These are phyloP conservation scores for Perca fluviatilis DNA, from an alignment of 2,113 vertebrate genomes.

Conservation along the genomic window DNA sequence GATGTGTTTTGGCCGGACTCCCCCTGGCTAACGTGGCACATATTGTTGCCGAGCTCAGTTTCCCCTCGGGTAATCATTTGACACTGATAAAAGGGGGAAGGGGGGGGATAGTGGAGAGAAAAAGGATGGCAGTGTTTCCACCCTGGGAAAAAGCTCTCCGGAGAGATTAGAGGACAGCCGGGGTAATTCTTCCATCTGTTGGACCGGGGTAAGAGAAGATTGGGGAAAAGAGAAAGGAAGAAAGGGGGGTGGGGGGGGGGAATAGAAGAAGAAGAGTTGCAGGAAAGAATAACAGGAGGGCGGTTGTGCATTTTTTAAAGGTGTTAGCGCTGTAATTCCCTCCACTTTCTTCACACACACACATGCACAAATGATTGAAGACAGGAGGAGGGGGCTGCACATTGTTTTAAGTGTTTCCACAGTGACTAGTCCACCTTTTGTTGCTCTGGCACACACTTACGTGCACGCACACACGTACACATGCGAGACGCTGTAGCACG, in stretches of 20 bases:
- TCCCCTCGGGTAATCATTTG: slow-evolving; percentile 76
- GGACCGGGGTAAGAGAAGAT: slow-evolving; percentile 32
- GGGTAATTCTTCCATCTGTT: slow-evolving; percentile 67
- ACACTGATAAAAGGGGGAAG: slow-evolving; percentile 72
- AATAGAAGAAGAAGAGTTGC: slow-evolving; percentile 24
- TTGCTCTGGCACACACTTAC: slow-evolving; percentile 24
- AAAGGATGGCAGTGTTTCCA: slow-evolving; percentile 75
- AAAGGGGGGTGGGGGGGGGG: background rate
- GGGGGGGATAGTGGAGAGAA: slow-evolving; percentile 50
- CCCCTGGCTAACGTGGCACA: slow-evolving; percentile 58
- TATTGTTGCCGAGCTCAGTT: slow-evolving; percentile 61
- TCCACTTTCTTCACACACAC: slow-evolving; percentile 19
- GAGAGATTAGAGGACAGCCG: slow-evolving; percentile 65
- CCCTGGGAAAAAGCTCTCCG: slow-evolving; percentile 70
- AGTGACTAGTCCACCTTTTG: slow-evolving; percentile 27
- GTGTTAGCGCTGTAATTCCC: slow-evolving; percentile 22
- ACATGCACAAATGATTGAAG: slow-evolving; percentile 26
- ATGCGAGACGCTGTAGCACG: slow-evolving; percentile 33
- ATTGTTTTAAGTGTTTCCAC: slow-evolving; percentile 51
- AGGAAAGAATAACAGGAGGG: slow-evolving; percentile 22
- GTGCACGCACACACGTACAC: background rate
- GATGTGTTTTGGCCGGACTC: slow-evolving; percentile 48
- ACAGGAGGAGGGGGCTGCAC: background rate
- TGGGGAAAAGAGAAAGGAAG: background rate
- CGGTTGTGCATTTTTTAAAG: slow-evolving; percentile 38